These are phyloP conservation scores for Standfussiana lucernea DNA, from an alignment of 2,888 invertebrate species.

Conservation along the genomic window DNA sequence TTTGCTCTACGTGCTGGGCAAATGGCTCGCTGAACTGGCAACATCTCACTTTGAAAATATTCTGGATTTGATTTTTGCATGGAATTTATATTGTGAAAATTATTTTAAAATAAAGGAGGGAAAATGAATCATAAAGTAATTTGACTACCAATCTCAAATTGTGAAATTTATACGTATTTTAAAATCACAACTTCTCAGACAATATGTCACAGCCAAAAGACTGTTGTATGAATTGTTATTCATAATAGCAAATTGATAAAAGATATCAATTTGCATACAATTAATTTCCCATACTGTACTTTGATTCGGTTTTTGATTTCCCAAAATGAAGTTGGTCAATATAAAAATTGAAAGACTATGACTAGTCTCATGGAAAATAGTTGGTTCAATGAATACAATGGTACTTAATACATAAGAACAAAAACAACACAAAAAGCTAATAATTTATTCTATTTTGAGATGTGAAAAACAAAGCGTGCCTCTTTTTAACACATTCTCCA, in stretches of 20 bases:
- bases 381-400: neutral
- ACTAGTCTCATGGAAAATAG: neutral
- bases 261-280: too few species aligned
- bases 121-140: neutral
- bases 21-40: constrained; percentile 61
- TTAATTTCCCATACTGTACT: neutral
- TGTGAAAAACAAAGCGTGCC: neutral
- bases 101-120: neutral
- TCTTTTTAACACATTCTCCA: neutral
- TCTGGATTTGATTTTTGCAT: constrained; percentile 29
- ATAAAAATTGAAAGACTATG: neutral
- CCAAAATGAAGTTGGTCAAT: neutral
- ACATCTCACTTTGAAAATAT: constrained; percentile 56
- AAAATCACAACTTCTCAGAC: neutral
- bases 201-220: neutral
- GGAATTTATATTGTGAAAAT: constrained; percentile 16
- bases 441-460: neutral
- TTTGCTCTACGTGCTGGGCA: constrained; percentile 53
- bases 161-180: neutral
- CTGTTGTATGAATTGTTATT: neutral
- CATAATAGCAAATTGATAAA: neutral
- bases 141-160: neutral
- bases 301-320: neutral
- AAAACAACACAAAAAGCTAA: neutral
- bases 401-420: neutral